Evolutionary conservation across 2,113 vertebrate genomes (phyloP).

Genomic region (Nymphicus hollandicus): DNA sequence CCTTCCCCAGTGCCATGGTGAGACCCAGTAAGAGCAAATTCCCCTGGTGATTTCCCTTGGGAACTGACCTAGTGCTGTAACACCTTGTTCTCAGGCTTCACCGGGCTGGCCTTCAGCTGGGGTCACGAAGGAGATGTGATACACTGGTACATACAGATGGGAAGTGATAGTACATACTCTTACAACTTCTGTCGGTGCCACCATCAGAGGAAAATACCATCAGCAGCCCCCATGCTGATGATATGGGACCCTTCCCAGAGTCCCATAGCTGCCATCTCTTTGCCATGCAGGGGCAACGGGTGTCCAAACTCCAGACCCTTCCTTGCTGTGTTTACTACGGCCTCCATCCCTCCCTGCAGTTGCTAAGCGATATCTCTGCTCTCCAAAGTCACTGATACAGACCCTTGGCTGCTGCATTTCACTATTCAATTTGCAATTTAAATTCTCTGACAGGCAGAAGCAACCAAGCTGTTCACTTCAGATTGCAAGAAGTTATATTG

Average conservation of each 20-base stretch:
- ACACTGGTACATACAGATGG: fast-evolving
- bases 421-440: constrained; percentile 81
- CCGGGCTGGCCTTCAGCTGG: neutral
- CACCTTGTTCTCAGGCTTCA: neutral
- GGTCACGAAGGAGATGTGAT: neutral
- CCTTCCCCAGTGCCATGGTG: neutral
- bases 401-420: constrained; percentile 67
- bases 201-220: neutral
- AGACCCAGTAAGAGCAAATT: neutral
- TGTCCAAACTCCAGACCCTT: neutral
- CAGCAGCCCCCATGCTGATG: neutral
- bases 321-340: neutral
- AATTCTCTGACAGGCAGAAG: constrained; percentile 81
- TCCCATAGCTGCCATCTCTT: neutral
- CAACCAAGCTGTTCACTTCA: constrained; percentile 82
- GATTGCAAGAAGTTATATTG: constrained; percentile 78
- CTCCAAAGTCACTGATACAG: constrained; percentile 70
- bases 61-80: neutral
- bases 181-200: neutral
- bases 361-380: constrained; percentile 75
- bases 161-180: neutral
- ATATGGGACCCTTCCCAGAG: neutral
- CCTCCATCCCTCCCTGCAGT: constrained; percentile 53
- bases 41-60: neutral
- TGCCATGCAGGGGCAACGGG: neutral